phyloP scores from a whole-genome alignment of 2,888 invertebrate species.

The Kuschelorhynchus macadamiae region DNA sequence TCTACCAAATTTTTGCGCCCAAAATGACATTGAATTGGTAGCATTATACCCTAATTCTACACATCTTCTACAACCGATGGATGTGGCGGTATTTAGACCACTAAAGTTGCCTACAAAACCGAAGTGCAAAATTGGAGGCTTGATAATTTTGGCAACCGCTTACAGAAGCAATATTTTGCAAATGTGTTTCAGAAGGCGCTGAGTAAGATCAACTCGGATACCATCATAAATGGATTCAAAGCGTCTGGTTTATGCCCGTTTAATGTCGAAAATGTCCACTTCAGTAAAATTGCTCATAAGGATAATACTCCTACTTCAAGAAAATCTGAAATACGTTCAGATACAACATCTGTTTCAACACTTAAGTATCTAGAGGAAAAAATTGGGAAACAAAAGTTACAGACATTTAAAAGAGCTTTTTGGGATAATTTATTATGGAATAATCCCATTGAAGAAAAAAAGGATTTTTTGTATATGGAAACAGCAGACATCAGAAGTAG shows the following conservation, averaged over 20 bases:
- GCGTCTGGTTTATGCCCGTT: neutral
- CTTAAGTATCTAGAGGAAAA: conserved; percentile 1
- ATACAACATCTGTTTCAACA: neutral
- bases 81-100: no score
- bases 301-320: no score
- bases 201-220: neutral
- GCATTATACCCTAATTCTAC: no score
- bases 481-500: no score
- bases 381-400: neutral
- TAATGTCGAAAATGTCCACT: neutral
- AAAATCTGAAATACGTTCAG: no score
- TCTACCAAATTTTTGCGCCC: neutral
- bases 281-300: no score
- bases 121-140: neutral
- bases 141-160: neutral
- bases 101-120: no score
- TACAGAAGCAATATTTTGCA: neutral
- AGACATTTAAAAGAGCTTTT: no score
- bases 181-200: neutral
- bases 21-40: neutral
- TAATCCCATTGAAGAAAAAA: no score
- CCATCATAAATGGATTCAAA: neutral
- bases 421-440: no score
- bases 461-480: no score
- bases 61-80: no score